These are phyloP conservation scores for Phoeniculus purpureus DNA, from an alignment of 2,797 vertebrate species.

Conservation along the genomic window DNA sequence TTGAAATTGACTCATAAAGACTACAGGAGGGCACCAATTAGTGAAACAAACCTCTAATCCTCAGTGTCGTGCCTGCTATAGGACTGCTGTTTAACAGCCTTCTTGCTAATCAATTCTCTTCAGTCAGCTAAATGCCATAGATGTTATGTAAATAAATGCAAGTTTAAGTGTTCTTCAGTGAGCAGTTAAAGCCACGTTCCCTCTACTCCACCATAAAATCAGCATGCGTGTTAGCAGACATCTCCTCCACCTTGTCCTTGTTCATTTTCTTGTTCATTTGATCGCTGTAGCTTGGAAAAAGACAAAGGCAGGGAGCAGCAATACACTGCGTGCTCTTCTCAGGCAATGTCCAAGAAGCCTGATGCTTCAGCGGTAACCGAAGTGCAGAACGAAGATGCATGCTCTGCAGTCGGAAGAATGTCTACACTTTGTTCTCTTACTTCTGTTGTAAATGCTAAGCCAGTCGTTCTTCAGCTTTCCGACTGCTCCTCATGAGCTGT, in stretches of 20 bases:
- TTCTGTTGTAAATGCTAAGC: background rate
- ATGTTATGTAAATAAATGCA: constrained; percentile 67
- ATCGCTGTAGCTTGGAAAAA: constrained; percentile 7
- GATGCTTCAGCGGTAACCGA: background rate
- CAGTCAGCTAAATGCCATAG: constrained; percentile 58
- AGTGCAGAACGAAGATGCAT: background rate
- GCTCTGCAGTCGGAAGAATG: background rate
- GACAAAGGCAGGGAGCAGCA: background rate
- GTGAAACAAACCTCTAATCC: constrained; percentile 63
- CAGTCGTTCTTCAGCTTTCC: background rate
- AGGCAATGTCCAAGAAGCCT: background rate
- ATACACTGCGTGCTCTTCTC: background rate
- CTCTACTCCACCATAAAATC: constrained; percentile 59
- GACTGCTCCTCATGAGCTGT: background rate
- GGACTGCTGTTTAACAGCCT: constrained; percentile 65
- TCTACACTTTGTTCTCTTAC: background rate
- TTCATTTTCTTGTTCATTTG: constrained; percentile 2
- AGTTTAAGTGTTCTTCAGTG: constrained; percentile 55
- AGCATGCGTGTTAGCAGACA: constrained; percentile 47
- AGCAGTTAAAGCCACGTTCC: constrained; percentile 17
- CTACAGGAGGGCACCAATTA: constrained; percentile 65
- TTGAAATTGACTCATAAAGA: constrained; percentile 55
- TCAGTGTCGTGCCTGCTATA: constrained; percentile 39
- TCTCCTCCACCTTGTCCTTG: constrained; percentile 34
- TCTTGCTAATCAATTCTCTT: constrained; percentile 71